These are phyloP conservation scores for Archivesica marissinica DNA, from an alignment of 1,140 invertebrate genomes.

Conservation along the genomic window DNA sequence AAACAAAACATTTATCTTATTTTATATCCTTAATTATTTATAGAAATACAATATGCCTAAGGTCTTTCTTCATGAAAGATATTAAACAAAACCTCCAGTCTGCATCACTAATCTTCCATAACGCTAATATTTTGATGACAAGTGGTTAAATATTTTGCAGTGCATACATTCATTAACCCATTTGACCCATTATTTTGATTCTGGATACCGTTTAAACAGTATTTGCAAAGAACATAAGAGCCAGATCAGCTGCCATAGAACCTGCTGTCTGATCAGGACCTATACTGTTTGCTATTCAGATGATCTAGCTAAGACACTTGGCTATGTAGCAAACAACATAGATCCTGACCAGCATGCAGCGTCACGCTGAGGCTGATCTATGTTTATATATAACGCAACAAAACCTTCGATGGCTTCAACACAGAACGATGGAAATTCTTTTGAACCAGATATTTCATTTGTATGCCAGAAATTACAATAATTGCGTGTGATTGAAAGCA, in stretches of 20 bases:
- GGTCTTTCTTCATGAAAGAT: background rate
- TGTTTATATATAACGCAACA: background rate
- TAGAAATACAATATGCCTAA: background rate
- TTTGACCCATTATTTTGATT: too few species aligned
- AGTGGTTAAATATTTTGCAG: background rate
- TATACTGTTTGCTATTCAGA: too few species aligned
- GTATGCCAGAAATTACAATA: background rate
- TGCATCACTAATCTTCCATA: background rate
- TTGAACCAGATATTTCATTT: background rate
- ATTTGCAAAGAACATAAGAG: background rate
- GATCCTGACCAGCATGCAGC: too few species aligned
- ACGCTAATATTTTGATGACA: background rate
- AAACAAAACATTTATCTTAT: slow-evolving; percentile 14
- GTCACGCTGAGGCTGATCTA: too few species aligned
- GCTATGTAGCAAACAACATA: too few species aligned
- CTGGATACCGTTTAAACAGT: too few species aligned
- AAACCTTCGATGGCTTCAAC: background rate
- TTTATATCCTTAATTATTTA: slow-evolving; percentile 24
- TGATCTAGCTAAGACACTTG: too few species aligned
- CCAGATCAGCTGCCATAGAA: too few species aligned
- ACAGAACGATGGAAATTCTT: background rate
- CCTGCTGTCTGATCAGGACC: too few species aligned
- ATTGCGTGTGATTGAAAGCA: background rate
- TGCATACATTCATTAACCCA: too few species aligned
- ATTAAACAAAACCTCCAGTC: background rate